Percentiles rank a stretch among this genome's conserved stretches.
These are phyloP conservation scores for Drosophila subsilvestris DNA, from an alignment of 2,888 invertebrate genomes.

Conservation along the genomic window DNA sequence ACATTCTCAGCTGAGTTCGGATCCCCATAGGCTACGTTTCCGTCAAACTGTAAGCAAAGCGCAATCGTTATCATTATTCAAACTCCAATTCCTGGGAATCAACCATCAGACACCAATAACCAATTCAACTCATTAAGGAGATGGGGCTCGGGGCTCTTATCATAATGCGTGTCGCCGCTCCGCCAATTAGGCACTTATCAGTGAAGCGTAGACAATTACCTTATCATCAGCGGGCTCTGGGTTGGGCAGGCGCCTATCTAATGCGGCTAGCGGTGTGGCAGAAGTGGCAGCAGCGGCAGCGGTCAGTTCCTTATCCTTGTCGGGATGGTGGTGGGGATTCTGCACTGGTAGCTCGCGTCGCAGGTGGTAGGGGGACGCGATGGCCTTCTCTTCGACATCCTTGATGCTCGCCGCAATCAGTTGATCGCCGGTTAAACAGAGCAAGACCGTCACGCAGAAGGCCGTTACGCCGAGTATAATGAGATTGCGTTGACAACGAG, in stretches of 20 bases:
- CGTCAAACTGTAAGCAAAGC: constrained; percentile 44
- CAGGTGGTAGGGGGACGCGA: constrained; percentile 57
- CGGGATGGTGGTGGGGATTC: constrained; percentile 66
- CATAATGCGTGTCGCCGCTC: constrained; percentile 12
- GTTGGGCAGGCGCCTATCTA: constrained; percentile 47
- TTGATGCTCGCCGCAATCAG: constrained; percentile 60
- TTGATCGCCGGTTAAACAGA: constrained; percentile 85
- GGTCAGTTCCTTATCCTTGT: constrained; percentile 17
- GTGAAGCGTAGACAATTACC: constrained; percentile 24
- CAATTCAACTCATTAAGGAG: constrained; percentile 17
- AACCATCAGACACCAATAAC: constrained; percentile 25
- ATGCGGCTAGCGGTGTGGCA: constrained; percentile 38
- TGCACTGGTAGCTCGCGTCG: constrained; percentile 55
- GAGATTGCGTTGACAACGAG: constrained; percentile 92
- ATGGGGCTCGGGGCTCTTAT: constrained; percentile 15
- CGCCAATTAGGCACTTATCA: constrained; percentile 19
- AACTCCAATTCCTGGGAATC: constrained; percentile 2
- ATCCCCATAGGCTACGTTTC: constrained; percentile 44
- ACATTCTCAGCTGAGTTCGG: constrained; percentile 63
- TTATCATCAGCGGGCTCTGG: constrained; percentile 20
- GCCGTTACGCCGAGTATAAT: constrained; percentile 87
- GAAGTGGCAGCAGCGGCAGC: constrained; percentile 31
- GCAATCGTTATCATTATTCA: constrained; percentile 9
- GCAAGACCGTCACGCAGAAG: constrained; percentile 86
- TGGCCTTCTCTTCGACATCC: constrained; percentile 43